Evolutionary conservation across 2,113 vertebrate genomes (phyloP).

Genomic region (Colossoma macropomum): DNA sequence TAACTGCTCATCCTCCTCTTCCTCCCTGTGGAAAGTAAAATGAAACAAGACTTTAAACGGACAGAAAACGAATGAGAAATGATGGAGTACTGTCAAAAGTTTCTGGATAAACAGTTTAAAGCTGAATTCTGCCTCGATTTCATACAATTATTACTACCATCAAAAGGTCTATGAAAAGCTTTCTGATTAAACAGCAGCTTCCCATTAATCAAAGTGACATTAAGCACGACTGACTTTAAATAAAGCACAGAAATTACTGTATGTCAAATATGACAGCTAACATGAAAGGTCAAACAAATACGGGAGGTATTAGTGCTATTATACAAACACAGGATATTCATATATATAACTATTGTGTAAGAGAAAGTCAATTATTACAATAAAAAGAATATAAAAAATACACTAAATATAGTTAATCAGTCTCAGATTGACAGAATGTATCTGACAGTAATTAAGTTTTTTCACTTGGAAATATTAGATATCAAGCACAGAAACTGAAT

Average conservation of each 20-base stretch:
- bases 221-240: not conserved
- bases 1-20: constrained; percentile 90
- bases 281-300: constrained; percentile 9
- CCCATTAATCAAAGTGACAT: not conserved
- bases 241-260: not conserved
- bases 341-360: not conserved
- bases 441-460: not conserved
- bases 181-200: not conserved
- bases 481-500: not conserved
- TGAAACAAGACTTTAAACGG: not conserved
- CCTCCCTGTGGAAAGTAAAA: constrained; percentile 79
- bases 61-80: constrained; percentile 4
- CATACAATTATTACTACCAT: not conserved
- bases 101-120: not conserved
- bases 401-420: not conserved
- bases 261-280: not conserved
- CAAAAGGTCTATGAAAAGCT: not conserved
- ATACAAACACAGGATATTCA: not conserved
- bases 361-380: not conserved
- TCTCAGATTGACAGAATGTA: not conserved
- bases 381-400: not conserved
- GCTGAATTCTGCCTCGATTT: not conserved
- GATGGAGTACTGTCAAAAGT: not conserved
- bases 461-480: not conserved
- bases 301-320: not conserved